Conservation (phyloP, 2,888 invertebrate species). For the Teleogryllus oceanicus region DNA sequence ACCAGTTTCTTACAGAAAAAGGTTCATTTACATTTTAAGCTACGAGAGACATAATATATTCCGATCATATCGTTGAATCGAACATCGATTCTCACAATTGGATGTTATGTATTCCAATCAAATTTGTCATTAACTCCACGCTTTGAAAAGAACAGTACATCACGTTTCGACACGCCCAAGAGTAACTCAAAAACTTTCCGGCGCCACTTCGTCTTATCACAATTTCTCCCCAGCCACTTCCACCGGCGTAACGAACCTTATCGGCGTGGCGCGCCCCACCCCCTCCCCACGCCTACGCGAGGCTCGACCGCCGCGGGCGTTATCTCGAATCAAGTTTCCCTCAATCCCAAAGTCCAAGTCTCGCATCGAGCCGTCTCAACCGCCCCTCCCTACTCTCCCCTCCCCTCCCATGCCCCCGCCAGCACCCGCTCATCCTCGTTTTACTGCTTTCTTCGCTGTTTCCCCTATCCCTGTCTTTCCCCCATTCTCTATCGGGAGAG, state of each 20-base stretch:
- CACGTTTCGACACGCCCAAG: not conserved
- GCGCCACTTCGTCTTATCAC: not conserved
- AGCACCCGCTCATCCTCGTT: not conserved
- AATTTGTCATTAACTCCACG: too few species aligned
- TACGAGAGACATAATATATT: too few species aligned
- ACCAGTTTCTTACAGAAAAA: too few species aligned
- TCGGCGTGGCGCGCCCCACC: not conserved
- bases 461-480: not conserved
- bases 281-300: not conserved
- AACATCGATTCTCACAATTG: too few species aligned
- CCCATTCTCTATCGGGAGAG: not conserved
- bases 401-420: not conserved
- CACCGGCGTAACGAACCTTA: conserved; percentile 4
- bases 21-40: too few species aligned
- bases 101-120: too few species aligned
- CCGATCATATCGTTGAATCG: too few species aligned
- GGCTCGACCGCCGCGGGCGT: not conserved
- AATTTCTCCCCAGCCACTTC: not conserved
- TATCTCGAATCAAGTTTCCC: conserved; percentile 5
- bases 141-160: not conserved
- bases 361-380: not conserved
- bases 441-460: not conserved
- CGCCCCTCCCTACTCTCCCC: not conserved
- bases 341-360: conserved; percentile 9
- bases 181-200: not conserved